Conservation (phyloP, 2,113 vertebrate species). For the Labeo catla region DNA sequence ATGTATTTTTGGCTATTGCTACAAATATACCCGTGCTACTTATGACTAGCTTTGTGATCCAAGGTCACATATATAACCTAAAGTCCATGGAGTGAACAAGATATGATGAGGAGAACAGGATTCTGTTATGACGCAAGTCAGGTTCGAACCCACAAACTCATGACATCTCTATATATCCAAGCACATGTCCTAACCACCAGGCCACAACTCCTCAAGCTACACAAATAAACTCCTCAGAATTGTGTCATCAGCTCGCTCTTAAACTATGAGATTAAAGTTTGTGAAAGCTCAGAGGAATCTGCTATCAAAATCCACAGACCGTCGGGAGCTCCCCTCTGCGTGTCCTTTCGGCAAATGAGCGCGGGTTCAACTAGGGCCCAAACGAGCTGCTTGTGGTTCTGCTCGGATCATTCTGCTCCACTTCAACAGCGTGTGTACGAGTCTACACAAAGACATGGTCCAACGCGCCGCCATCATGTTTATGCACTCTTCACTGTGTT, state of each 20-base stretch:
- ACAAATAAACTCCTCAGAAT: neutral
- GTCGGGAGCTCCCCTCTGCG: slow-evolving; percentile 26
- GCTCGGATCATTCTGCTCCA: slow-evolving; percentile 38
- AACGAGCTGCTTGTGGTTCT: slow-evolving; percentile 47
- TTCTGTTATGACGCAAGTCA: too few species aligned
- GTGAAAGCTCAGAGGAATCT: neutral
- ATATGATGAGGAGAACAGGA: too few species aligned
- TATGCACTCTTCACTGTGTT: slow-evolving; percentile 92
- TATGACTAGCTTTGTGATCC: too few species aligned
- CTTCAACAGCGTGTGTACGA: slow-evolving; percentile 36
- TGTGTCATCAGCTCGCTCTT: neutral
- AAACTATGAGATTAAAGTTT: neutral
- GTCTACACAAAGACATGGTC: slow-evolving; percentile 62
- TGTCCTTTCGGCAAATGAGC: slow-evolving; percentile 54
- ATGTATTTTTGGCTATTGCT: too few species aligned
- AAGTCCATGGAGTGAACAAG: too few species aligned
- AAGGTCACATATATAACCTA: too few species aligned
- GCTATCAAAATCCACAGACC: slow-evolving; percentile 4
- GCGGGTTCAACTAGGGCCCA: slow-evolving; percentile 31
- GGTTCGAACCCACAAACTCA: neutral
- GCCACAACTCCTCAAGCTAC: neutral
- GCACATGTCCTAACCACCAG: neutral
- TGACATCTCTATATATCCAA: neutral
- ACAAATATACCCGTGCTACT: too few species aligned
- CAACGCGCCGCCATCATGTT: slow-evolving; percentile 81